Conservation (phyloP, 2,888 invertebrate species). For the Limenitis camilla region DNA sequence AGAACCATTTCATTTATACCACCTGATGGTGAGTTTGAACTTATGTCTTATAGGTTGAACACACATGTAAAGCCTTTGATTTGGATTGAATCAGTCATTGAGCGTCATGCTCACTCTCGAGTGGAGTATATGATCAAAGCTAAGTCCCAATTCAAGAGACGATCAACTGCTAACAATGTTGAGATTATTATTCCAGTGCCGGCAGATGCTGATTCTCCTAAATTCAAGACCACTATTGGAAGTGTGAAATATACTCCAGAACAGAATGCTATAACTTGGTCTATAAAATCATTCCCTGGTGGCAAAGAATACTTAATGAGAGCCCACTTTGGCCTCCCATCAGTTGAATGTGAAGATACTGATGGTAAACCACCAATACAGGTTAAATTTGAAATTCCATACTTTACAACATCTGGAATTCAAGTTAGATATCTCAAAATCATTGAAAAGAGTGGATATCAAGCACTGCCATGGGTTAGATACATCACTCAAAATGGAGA, state of each 20-base stretch:
- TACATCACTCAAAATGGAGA: constrained; percentile 99
- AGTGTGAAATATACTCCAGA: constrained; percentile 98
- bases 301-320: constrained; percentile 99
- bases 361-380: constrained; percentile 99
- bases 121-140: constrained; percentile 99
- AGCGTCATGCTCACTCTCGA: constrained; percentile 96
- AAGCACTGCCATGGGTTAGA: constrained; percentile 99
- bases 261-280: constrained; percentile 97
- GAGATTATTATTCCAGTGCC: constrained; percentile 98
- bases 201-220: constrained; percentile 97
- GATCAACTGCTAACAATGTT: constrained; percentile 98
- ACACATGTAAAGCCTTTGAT: constrained; percentile 98
- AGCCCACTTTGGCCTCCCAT: constrained; percentile 97
- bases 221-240: constrained; percentile 97
- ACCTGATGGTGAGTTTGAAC: constrained; percentile 98
- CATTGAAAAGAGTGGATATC: constrained; percentile 99
- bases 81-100: constrained; percentile 99
- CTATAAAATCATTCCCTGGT: constrained; percentile 97
- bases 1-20: constrained; percentile 98
- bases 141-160: constrained; percentile 96
- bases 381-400: constrained; percentile 99
- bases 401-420: constrained; percentile 98
- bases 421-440: constrained; percentile 98
- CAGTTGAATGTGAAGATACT: constrained; percentile 93
- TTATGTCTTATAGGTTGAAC: constrained; percentile 98